Conservation (phyloP, 2,797 vertebrate genomes). For the Peromyscus aztecus region DNA sequence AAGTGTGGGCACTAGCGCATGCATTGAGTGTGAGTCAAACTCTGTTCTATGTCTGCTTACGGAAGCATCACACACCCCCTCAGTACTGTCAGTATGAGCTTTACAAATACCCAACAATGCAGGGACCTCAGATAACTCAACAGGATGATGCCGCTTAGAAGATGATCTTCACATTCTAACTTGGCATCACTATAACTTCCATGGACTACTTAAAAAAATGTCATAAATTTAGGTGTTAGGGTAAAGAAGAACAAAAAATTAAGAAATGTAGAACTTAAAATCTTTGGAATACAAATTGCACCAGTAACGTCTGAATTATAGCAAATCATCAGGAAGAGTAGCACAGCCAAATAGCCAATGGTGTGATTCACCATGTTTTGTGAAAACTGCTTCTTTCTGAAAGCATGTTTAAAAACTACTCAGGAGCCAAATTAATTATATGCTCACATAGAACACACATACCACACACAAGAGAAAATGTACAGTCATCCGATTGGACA, state of each 20-base stretch:
- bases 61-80: constrained; percentile 83
- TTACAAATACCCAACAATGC: constrained; percentile 75
- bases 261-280: constrained; percentile 57
- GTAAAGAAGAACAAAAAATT: constrained; percentile 67
- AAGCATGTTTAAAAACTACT: constrained; percentile 75
- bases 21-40: constrained; percentile 88
- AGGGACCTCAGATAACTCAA: constrained; percentile 66
- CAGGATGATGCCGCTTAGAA: constrained; percentile 81
- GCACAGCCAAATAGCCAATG: constrained; percentile 78
- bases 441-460: constrained; percentile 79
- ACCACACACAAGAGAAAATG: constrained; percentile 73
- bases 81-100: constrained; percentile 81
- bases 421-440: constrained; percentile 72
- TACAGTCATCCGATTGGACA: constrained; percentile 42
- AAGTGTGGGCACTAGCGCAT: constrained; percentile 88
- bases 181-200: constrained; percentile 68
- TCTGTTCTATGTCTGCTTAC: constrained; percentile 77
- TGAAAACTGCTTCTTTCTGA: constrained; percentile 76
- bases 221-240: constrained; percentile 67
- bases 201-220: constrained; percentile 69
- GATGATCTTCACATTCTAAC: constrained; percentile 76
- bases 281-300: constrained; percentile 55
- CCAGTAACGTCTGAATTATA: constrained; percentile 15
- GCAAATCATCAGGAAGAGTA: constrained; percentile 76
- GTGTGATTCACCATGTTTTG: constrained; percentile 35